Evolutionary conservation across 2,888 invertebrate genomes (phyloP).

Genomic region (Corbicula japonica): DNA sequence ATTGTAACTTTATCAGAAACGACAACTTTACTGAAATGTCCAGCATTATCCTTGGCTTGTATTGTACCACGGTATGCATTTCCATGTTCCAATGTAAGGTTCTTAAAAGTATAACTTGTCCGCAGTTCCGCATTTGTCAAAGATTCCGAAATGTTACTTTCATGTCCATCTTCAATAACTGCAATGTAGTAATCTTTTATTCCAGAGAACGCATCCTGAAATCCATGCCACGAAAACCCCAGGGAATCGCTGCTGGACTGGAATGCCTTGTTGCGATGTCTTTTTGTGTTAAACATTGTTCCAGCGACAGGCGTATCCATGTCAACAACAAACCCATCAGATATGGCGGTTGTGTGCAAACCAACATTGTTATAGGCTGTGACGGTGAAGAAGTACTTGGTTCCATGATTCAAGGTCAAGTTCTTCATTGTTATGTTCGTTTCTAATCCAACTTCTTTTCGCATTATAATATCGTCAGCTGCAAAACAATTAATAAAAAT

Average conservation of each 20-base stretch:
- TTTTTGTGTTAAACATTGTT: conserved; percentile 58
- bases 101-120: conserved; percentile 25
- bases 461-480: background rate
- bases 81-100: conserved; percentile 34
- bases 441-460: conserved; percentile 21
- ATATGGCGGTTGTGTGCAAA: conserved; percentile 46
- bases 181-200: conserved; percentile 52
- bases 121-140: conserved; percentile 45
- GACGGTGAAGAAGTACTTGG: conserved; percentile 60
- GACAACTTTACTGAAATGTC: conserved; percentile 53
- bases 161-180: conserved; percentile 18
- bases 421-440: conserved; percentile 43
- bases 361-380: conserved; percentile 63
- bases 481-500: background rate
- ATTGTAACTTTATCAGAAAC: conserved; percentile 46
- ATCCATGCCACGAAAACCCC: conserved; percentile 60
- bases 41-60: conserved; percentile 65
- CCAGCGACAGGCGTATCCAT: conserved; percentile 52
- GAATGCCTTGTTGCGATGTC: conserved; percentile 20
- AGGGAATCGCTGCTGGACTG: conserved; percentile 27
- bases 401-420: conserved; percentile 54
- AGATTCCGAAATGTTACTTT: background rate
- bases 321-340: conserved; percentile 65
- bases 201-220: conserved; percentile 57
- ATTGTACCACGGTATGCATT: conserved; percentile 51